Conservation (phyloP, 2,888 invertebrate genomes). For the Amorpha juglandis region DNA sequence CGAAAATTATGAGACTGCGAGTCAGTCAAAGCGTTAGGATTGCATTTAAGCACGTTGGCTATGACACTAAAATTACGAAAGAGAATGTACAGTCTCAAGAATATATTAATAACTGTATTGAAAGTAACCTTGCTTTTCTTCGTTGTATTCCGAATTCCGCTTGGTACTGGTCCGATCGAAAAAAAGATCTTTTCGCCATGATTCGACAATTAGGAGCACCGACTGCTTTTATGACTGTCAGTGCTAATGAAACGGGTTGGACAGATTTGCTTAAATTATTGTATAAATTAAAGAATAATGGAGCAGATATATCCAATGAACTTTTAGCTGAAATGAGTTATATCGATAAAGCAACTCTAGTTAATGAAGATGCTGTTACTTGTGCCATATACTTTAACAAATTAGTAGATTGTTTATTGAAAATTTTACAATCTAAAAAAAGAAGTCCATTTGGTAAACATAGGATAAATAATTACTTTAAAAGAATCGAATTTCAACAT, state of each 20-base stretch:
- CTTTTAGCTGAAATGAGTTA: constrained; percentile 36
- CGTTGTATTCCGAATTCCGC: constrained; percentile 56
- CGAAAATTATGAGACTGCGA: constrained; percentile 55
- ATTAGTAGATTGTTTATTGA: constrained; percentile 46
- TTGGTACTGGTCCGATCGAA: constrained; percentile 55
- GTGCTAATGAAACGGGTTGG: constrained; percentile 62
- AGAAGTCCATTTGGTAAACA: constrained; percentile 33
- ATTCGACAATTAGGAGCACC: constrained; percentile 60
- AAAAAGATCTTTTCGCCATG: constrained; percentile 62
- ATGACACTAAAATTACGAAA: constrained; percentile 46
- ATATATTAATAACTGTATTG: constrained; percentile 48
- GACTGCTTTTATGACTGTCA: too few species aligned
- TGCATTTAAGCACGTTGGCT: constrained; percentile 45
- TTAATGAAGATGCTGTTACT: too few species aligned
- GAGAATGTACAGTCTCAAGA: constrained; percentile 47
- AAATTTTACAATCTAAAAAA: constrained; percentile 30
- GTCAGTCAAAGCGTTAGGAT: constrained; percentile 33
- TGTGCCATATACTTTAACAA: constrained; percentile 53
- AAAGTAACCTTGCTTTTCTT: constrained; percentile 56
- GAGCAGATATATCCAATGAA: constrained; percentile 40
- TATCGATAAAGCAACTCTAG: constrained; percentile 44
- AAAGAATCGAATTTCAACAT: constrained; percentile 56
- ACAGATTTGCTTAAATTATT: constrained; percentile 47
- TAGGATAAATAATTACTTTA: constrained; percentile 49
- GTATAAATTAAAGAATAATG: constrained; percentile 48